These are phyloP conservation scores for Smutsia gigantea DNA, from an alignment of 2,797 vertebrate genomes.

Conservation along the genomic window DNA sequence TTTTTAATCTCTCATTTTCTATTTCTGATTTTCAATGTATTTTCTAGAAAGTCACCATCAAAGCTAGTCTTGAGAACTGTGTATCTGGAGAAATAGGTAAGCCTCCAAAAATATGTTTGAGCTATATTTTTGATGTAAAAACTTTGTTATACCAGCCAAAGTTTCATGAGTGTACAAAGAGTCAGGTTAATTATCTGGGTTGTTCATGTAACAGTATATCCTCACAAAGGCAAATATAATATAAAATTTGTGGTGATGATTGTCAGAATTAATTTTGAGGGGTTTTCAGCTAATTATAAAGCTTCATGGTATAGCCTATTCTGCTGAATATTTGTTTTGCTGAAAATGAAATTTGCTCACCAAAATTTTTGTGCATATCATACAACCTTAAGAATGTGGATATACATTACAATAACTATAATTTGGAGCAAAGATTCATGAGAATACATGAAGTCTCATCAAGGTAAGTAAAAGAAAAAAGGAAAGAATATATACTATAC, in stretches of 20 bases:
- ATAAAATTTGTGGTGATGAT: background rate
- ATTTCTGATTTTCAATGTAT: conserved; percentile 15
- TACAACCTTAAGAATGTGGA: background rate
- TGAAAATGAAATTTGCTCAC: background rate
- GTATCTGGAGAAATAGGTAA: background rate
- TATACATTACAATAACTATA: background rate
- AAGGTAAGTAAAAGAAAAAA: conserved; percentile 11
- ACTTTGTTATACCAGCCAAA: background rate
- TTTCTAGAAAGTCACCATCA: conserved; percentile 48
- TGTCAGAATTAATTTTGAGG: background rate
- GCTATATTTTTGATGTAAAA: background rate
- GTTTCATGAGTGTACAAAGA: background rate
- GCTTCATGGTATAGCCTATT: background rate
- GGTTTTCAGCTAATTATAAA: background rate
- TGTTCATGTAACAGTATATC: background rate
- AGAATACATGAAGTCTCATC: conserved; percentile 36
- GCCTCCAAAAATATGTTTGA: background rate
- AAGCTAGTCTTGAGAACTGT: background rate
- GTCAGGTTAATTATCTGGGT: background rate
- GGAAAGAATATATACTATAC: background rate
- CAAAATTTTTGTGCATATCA: background rate
- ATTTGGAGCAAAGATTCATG: background rate
- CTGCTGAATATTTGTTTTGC: background rate
- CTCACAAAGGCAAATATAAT: background rate
- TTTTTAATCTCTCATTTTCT: background rate